Evolutionary conservation across 2,113 vertebrate genomes (phyloP), one percentile per base, ranked within the genome.

Genomic region (Collichthys lucidus): DNA sequence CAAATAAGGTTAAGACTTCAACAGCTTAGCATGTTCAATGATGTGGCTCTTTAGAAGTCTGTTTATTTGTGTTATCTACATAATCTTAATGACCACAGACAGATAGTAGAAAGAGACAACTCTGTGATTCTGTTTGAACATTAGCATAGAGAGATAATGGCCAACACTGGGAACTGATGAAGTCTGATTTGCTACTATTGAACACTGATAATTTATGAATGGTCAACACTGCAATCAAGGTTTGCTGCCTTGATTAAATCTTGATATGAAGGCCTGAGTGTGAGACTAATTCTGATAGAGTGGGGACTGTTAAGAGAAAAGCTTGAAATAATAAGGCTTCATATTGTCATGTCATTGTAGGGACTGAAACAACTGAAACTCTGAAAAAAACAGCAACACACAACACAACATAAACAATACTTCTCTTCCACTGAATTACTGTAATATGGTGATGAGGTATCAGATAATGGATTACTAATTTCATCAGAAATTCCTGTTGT

Each of bases 221-320:
- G 12, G 52, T 79, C 62, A 83, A 64, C 67, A 89, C 11, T 24
- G 15, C 12, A 74, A 71, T 80, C 85, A 71, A 40, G 44, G 69
- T 50, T n/a, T 17, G 35, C 4, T 74, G 53, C 19, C 70, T 68
- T 92, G 86, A 88, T 91, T 83, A 52, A 83, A 86, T 88, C 73
- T 82, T 68, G 46, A 65, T 69, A 12, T 29, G 7, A 70, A 31
- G 26, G 29, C n/a, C 46, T 50, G 10, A 80, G 22, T 4, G 26
- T 75, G n/a, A 79, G 24, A 74, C 40, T 26, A 79, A 56, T 64
- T 1, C 55, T 64, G 44, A 79, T 22, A 67, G 9, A 55, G 22
- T 40, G 44, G 35, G 56, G 55, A 79, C 67, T 53, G 31, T n/a
- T 50, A 16, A 81, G 42, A 85, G 49, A 31, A 78, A 77, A 29